Conservation (phyloP, 2,797 vertebrate genomes). For the Phylloscopus collybita region DNA sequence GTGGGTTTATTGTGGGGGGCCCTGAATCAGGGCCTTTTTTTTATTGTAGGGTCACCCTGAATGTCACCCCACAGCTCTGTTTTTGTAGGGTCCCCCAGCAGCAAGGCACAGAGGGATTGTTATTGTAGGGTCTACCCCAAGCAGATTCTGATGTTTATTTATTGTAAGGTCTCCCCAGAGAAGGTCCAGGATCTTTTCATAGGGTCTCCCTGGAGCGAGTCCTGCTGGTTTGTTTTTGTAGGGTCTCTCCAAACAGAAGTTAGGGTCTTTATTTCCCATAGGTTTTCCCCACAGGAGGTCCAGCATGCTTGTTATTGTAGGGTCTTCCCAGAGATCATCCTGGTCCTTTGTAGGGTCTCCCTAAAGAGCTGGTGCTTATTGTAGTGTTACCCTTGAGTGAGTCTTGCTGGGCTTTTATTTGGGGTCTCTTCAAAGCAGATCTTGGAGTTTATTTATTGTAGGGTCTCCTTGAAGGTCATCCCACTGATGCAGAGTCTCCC, state of each 20-base stretch:
- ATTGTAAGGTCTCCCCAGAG: background rate
- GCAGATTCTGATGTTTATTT: background rate
- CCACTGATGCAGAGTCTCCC: background rate
- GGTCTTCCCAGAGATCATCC: background rate
- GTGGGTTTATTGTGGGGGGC: background rate
- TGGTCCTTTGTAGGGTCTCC: background rate
- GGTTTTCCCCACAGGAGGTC: background rate
- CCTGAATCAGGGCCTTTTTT: background rate
- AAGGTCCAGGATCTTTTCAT: background rate
- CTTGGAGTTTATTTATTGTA: background rate
- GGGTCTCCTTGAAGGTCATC: too few species aligned
- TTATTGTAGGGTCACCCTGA: background rate
- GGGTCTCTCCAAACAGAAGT: background rate
- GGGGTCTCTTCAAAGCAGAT: background rate
- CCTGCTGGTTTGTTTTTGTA: background rate
- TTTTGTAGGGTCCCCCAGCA: background rate
- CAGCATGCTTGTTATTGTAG: background rate
- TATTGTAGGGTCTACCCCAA: background rate
- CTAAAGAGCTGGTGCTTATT: background rate
- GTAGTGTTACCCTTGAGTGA: background rate
- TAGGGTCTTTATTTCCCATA: background rate
- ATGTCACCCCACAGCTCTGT: background rate
- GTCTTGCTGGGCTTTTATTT: background rate
- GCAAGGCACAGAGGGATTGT: background rate
- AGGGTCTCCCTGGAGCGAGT: background rate